Conservation (phyloP, 2,888 invertebrate species). For the Tuberolachnus salignus region DNA sequence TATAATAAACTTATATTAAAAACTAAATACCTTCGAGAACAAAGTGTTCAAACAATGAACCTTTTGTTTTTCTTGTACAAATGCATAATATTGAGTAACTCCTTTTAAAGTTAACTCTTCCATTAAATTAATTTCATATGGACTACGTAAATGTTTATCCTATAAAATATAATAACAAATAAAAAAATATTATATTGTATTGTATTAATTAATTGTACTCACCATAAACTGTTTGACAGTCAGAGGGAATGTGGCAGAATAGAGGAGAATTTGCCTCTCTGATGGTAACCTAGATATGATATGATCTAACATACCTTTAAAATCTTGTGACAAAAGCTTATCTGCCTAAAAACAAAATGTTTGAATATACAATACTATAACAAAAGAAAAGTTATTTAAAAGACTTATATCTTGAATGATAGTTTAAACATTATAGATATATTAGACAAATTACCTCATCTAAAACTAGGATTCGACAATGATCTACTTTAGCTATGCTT, state of each 20-base stretch:
- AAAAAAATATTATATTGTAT: background rate
- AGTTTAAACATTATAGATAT: background rate
- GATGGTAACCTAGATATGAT: slow-evolving; percentile 91
- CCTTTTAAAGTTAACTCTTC: slow-evolving; percentile 98
- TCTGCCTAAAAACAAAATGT: slow-evolving; percentile 73
- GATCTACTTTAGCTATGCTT: slow-evolving; percentile 84
- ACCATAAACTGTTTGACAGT: slow-evolving; percentile 98
- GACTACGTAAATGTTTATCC: slow-evolving; percentile 93
- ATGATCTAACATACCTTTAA: slow-evolving; percentile 98
- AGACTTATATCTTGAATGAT: background rate
- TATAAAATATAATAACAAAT: slow-evolving; percentile 60
- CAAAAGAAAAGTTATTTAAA: too few relatives aligned
- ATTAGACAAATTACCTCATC: slow-evolving; percentile 78
- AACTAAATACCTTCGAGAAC: slow-evolving; percentile 86
- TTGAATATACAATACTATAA: too few relatives aligned
- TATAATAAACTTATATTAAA: background rate
- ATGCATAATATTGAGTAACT: slow-evolving; percentile 99
- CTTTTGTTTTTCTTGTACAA: slow-evolving; percentile 99
- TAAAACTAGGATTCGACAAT: slow-evolving; percentile 94
- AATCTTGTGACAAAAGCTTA: slow-evolving; percentile 98
- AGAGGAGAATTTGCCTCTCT: slow-evolving; percentile 96
- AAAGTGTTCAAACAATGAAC: slow-evolving; percentile 99
- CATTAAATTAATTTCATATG: slow-evolving; percentile 99
- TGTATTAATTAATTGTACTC: slow-evolving; percentile 22
- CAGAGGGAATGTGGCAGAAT: slow-evolving; percentile 98